Conservation (phyloP, 2,797 vertebrate genomes). For the Notamacropus eugenii region DNA sequence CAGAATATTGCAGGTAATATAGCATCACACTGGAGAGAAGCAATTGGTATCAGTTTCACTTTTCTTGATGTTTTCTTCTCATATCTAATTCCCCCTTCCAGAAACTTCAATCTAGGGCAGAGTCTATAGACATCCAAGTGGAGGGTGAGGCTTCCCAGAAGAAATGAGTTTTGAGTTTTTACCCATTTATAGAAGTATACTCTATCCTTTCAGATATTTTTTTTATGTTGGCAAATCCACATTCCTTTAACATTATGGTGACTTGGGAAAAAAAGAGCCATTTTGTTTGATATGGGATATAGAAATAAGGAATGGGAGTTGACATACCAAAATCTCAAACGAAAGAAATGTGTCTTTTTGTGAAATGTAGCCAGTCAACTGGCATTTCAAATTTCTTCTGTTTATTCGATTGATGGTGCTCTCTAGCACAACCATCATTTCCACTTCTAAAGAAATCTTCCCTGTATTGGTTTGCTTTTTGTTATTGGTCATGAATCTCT, state of each 20-base stretch:
- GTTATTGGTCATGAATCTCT: constrained; percentile 50
- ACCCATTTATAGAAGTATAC: background rate
- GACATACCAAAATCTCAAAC: background rate
- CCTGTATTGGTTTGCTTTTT: constrained; percentile 19
- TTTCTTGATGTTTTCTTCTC: background rate
- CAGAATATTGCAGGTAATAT: background rate
- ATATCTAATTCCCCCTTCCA: background rate
- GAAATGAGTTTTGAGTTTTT: background rate
- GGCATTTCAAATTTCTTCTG: constrained; percentile 23
- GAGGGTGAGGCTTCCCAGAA: background rate
- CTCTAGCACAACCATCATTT: background rate
- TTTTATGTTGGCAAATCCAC: constrained; percentile 7
- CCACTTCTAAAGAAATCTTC: background rate
- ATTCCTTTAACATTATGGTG: background rate
- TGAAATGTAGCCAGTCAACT: constrained; percentile 17
- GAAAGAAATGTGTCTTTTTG: constrained; percentile 20
- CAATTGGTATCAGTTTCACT: background rate
- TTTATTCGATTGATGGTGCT: constrained; percentile 21
- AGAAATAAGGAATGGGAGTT: background rate
- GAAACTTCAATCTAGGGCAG: background rate
- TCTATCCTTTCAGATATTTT: constrained; percentile 18
- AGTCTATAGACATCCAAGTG: background rate
- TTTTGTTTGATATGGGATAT: background rate
- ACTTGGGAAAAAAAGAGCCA: background rate
- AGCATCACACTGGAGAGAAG: background rate